A percentile compares a stretch with the other conserved stretches of the same genome.
These are phyloP conservation scores for Catagonus wagneri DNA, from an alignment of 2,113 vertebrate species.

Conservation along the genomic window DNA sequence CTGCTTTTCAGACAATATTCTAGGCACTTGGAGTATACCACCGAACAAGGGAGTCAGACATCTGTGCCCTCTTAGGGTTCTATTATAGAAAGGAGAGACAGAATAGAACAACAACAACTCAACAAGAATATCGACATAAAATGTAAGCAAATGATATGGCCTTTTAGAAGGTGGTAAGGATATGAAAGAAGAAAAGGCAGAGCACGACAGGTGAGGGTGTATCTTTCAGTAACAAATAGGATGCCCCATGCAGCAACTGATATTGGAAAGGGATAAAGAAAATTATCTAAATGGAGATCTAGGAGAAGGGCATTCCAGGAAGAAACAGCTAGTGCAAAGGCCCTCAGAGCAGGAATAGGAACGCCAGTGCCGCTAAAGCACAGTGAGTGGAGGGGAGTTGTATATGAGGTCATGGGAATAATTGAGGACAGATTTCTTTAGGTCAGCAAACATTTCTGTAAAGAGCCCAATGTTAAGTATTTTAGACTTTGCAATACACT, in stretches of 20 bases:
- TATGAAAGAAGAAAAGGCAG: neutral
- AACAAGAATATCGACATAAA: too few species aligned
- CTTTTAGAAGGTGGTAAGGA: neutral
- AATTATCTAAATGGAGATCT: neutral
- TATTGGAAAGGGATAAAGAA: neutral
- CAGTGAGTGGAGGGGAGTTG: neutral
- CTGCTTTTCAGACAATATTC: neutral
- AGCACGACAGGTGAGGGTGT: neutral
- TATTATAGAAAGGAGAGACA: neutral
- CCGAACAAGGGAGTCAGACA: neutral
- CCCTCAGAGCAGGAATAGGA: neutral
- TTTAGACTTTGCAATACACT: neutral
- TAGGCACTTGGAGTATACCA: neutral
- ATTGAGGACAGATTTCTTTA: neutral
- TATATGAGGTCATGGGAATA: neutral
- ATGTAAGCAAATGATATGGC: neutral
- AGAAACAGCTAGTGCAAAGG: neutral
- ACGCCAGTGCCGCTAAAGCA: neutral
- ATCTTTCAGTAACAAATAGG: neutral
- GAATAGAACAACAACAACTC: neutral
- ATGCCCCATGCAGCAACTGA: neutral
- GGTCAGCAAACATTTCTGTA: neutral
- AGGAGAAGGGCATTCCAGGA: neutral
- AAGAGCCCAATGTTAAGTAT: neutral
- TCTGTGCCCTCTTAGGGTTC: neutral